phyloP scores from a whole-genome alignment of 1,140 invertebrate genomes.

The Drosophila varians region DNA sequence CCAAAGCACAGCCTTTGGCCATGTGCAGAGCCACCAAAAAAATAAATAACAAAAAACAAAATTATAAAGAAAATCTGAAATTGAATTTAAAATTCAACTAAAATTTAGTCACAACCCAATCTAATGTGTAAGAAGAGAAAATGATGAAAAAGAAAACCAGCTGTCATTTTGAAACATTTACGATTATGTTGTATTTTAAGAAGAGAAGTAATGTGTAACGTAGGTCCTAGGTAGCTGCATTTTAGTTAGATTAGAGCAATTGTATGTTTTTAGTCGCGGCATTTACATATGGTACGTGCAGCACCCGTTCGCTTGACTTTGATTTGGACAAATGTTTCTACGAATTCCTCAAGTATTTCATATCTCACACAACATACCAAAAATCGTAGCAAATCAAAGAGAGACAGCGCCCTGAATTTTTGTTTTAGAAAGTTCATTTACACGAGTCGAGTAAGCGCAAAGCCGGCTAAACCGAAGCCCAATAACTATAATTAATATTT shows the following conservation, averaged over 20 bases:
- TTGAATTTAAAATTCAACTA: conserved; percentile 68
- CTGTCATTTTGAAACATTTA: conserved; percentile 24
- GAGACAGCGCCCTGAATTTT: conserved; percentile 62
- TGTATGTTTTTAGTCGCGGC: conserved; percentile 47
- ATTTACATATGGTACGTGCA: conserved; percentile 59
- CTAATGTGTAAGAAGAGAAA: conserved; percentile 10
- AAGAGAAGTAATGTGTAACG: conserved; percentile 42
- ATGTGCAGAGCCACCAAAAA: conserved; percentile 50
- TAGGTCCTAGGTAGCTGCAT: conserved; percentile 46
- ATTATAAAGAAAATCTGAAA: conserved; percentile 49
- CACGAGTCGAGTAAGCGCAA: conserved; percentile 56
- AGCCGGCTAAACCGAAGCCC: conserved; percentile 25
- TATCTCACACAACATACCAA: conserved; percentile 54
- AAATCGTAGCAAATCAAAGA: conserved; percentile 21
- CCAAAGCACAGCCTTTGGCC: conserved; percentile 5
- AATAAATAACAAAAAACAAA: too few relatives aligned
- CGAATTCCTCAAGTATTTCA: conserved; percentile 60
- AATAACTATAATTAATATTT: conserved; percentile 32
- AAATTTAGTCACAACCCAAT: conserved; percentile 34
- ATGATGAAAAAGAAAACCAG: background rate
- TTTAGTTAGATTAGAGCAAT: conserved; percentile 53
- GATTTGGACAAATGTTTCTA: conserved; percentile 43
- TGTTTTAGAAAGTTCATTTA: conserved; percentile 78
- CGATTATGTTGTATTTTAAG: conserved; percentile 16
- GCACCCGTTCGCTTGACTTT: conserved; percentile 47